These are phyloP conservation scores for Climacteris rufus DNA, from an alignment of 2,113 vertebrate species.

Conservation along the genomic window DNA sequence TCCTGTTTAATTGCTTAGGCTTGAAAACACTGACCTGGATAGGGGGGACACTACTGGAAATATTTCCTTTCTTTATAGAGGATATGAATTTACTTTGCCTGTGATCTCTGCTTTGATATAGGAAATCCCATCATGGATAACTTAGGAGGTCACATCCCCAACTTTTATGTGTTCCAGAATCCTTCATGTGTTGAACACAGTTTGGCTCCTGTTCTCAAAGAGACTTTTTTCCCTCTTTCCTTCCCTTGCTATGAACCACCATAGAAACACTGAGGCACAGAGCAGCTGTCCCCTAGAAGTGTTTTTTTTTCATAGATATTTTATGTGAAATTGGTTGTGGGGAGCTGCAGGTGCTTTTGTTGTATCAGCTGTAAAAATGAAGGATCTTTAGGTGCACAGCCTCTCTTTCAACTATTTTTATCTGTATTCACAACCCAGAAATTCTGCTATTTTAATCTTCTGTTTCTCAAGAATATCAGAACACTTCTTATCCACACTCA, in stretches of 20 bases:
- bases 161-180: not conserved
- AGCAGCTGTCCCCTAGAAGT: not conserved
- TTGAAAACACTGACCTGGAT: not conserved
- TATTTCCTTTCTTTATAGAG: not conserved
- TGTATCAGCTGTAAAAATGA: not conserved
- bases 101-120: conserved; percentile 35
- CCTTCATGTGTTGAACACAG: not conserved
- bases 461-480: not conserved
- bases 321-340: not conserved
- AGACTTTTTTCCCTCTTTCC: not conserved
- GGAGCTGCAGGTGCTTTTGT: not conserved
- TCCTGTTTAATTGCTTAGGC: not conserved
- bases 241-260: not conserved
- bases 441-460: not conserved
- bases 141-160: not conserved
- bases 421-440: not conserved
- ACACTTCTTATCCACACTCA: not conserved
- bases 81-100: not conserved
- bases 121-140: conserved; percentile 5
- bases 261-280: not conserved
- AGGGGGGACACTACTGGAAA: not conserved
- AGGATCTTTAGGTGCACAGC: not conserved
- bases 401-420: not conserved
- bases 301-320: not conserved
- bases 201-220: not conserved